Conservation (phyloP, 2,888 invertebrate species). For the Pseudoips prasinana region DNA sequence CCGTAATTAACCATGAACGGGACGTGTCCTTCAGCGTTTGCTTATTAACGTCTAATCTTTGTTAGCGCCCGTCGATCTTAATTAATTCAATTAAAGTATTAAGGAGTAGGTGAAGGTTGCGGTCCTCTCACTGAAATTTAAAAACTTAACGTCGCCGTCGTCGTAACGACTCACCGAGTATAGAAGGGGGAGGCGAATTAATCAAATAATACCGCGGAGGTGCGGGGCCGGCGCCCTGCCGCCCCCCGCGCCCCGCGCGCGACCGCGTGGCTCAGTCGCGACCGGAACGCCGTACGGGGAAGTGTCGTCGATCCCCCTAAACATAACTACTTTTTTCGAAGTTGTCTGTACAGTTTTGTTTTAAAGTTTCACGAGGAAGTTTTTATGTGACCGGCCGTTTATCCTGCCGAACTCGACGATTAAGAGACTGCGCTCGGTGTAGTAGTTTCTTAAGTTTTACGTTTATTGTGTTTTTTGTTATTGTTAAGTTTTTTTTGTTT, state of each 20-base stretch:
- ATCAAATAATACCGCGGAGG: conserved; percentile 81
- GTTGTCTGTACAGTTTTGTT: conserved; percentile 76
- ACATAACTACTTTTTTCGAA: conserved; percentile 78
- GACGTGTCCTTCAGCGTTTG: conserved; percentile 66
- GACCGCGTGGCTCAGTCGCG: conserved; percentile 79
- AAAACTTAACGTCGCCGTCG: conserved; percentile 77
- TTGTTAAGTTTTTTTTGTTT: conserved; percentile 82
- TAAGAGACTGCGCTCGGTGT: conserved; percentile 63
- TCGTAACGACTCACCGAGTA: conserved; percentile 78
- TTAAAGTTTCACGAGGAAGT: conserved; percentile 73
- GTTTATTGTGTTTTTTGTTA: conserved; percentile 79
- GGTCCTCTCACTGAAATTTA: conserved; percentile 76
- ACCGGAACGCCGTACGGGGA: conserved; percentile 72
- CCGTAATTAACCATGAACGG: conserved; percentile 71
- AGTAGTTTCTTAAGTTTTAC: conserved; percentile 72
- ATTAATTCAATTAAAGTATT: conserved; percentile 78
- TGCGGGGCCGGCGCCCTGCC: conserved; percentile 54
- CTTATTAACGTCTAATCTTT: conserved; percentile 79
- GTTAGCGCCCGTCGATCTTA: conserved; percentile 68
- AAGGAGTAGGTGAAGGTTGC: conserved; percentile 79
- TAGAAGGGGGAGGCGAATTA: conserved; percentile 82
- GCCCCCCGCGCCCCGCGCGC: conserved; percentile 48
- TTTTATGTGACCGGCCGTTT: conserved; percentile 67
- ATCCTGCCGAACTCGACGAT: conserved; percentile 60
- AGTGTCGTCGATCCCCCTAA: conserved; percentile 70